phyloP scores from a whole-genome alignment of 1,140 invertebrate genomes.

The Diabrotica virgifera region DNA sequence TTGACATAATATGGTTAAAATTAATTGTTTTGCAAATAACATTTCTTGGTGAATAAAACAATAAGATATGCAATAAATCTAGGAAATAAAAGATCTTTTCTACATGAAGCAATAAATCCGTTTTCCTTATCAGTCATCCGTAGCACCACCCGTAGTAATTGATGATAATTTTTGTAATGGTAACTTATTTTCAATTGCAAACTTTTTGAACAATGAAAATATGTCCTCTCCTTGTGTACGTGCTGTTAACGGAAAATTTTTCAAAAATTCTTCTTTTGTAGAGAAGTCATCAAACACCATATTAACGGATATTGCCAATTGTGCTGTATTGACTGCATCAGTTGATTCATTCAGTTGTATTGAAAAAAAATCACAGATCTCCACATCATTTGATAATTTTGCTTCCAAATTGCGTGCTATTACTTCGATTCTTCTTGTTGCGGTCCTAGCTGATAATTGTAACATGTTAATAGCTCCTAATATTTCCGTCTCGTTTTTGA shows the following conservation, averaged over 20 bases:
- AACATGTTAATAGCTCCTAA: slow-evolving; percentile 5
- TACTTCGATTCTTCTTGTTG: slow-evolving; percentile 28
- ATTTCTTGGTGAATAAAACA: slow-evolving; percentile 29
- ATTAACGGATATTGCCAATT: slow-evolving; percentile 26
- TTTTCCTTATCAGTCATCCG: slow-evolving; percentile 29
- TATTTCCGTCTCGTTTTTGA: slow-evolving; percentile 27
- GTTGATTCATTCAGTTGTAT: slow-evolving; percentile 29
- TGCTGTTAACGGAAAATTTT: slow-evolving; percentile 3
- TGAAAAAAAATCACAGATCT: slow-evolving; percentile 28
- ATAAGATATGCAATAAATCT: slow-evolving; percentile 29
- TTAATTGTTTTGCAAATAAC: slow-evolving; percentile 25
- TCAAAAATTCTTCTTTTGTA: slow-evolving; percentile 31
- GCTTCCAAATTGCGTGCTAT: slow-evolving; percentile 21
- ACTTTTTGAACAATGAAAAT: not conserved
- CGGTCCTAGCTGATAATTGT: slow-evolving; percentile 27
- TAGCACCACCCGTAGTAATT: slow-evolving; percentile 26
- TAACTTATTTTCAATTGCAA: slow-evolving; percentile 17
- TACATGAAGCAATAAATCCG: slow-evolving; percentile 27
- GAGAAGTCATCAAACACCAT: slow-evolving; percentile 30
- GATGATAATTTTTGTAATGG: slow-evolving; percentile 27
- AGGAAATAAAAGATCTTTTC: slow-evolving; percentile 23
- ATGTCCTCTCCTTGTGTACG: no score
- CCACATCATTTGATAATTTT: slow-evolving; percentile 28
- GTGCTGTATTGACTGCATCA: slow-evolving; percentile 19
- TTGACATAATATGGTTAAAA: slow-evolving; percentile 24